Percentiles rank a stretch among this genome's conserved stretches.
phyloP scores from a whole-genome alignment of 2,113 vertebrate genomes.

The Syngnathus typhle region DNA sequence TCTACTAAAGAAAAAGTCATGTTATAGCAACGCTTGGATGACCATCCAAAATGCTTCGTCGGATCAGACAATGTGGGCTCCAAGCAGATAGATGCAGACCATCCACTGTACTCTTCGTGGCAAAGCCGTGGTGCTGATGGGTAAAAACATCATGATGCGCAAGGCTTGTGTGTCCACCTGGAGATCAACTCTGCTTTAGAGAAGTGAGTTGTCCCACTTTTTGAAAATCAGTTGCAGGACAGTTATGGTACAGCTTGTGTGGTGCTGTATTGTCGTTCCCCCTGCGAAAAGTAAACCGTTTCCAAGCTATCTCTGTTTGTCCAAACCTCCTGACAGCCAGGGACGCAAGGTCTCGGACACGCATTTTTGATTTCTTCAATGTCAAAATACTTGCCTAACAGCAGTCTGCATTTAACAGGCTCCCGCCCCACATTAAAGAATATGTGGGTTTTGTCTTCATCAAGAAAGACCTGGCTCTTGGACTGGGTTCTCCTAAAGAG shows the following conservation, averaged over 20 bases:
- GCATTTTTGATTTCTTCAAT: background rate
- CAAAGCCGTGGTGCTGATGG: slow-evolving; percentile 93
- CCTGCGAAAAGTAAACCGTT: slow-evolving; percentile 63
- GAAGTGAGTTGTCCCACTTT: slow-evolving; percentile 73
- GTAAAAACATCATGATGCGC: slow-evolving; percentile 99
- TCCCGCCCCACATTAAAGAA: slow-evolving; percentile 91
- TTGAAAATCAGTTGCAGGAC: slow-evolving; percentile 36
- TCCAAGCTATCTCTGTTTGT: slow-evolving; percentile 66
- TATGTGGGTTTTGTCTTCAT: slow-evolving; percentile 97
- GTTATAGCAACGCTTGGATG: slow-evolving; percentile 89
- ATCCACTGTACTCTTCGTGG: slow-evolving; percentile 92
- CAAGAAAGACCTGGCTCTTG: slow-evolving; percentile 86
- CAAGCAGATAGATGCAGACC: slow-evolving; percentile 99
- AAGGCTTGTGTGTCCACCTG: slow-evolving; percentile 96
- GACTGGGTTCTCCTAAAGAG: too few species aligned
- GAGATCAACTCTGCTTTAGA: slow-evolving; percentile 94
- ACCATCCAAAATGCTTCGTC: slow-evolving; percentile 95
- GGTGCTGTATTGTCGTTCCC: slow-evolving; percentile 70
- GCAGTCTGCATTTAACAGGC: slow-evolving; percentile 57
- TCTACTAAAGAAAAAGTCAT: background rate
- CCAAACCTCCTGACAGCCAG: slow-evolving; percentile 28
- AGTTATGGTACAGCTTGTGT: slow-evolving; percentile 56
- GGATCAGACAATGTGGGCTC: slow-evolving; percentile 96
- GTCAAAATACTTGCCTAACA: background rate
- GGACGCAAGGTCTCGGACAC: slow-evolving; percentile 69